Evolutionary conservation across 2,797 vertebrate genomes (phyloP).

Genomic region (Sebastes itinus): DNA sequence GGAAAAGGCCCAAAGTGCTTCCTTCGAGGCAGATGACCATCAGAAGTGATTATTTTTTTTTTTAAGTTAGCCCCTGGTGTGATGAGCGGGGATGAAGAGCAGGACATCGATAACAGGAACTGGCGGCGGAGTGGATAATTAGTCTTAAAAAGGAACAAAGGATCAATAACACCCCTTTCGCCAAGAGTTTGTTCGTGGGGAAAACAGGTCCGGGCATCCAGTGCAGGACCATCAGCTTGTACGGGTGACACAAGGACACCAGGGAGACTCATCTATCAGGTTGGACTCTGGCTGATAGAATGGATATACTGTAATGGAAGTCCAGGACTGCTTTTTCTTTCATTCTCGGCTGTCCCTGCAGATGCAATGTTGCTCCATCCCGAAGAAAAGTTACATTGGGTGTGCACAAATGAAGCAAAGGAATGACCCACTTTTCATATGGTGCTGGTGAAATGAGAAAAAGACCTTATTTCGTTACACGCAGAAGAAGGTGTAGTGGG

Average conservation of each 20-base stretch:
- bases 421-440: background rate
- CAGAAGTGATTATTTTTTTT: slow-evolving; percentile 48
- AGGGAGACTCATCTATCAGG: slow-evolving; percentile 46
- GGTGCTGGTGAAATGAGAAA: background rate
- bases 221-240: slow-evolving; percentile 34
- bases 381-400: slow-evolving; percentile 4
- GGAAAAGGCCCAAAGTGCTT: slow-evolving; percentile 16
- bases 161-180: slow-evolving; percentile 73
- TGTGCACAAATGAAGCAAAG: slow-evolving; percentile 13
- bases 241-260: slow-evolving; percentile 41
- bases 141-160: slow-evolving; percentile 78
- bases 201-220: slow-evolving; percentile 55
- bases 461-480: background rate
- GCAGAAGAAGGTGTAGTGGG: background rate
- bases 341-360: slow-evolving; percentile 6
- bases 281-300: slow-evolving; percentile 22
- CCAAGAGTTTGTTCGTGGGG: slow-evolving; percentile 63
- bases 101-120: slow-evolving; percentile 78
- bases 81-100: slow-evolving; percentile 71
- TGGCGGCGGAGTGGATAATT: slow-evolving; percentile 80
- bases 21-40: slow-evolving; percentile 51
- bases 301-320: slow-evolving; percentile 40
- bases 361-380: slow-evolving; percentile 5
- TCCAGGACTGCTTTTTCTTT: background rate
- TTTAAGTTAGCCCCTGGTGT: slow-evolving; percentile 41